Base-by-base conservation (phyloP, 1,140 invertebrate genomes). In the Cydia amplana region DNA sequence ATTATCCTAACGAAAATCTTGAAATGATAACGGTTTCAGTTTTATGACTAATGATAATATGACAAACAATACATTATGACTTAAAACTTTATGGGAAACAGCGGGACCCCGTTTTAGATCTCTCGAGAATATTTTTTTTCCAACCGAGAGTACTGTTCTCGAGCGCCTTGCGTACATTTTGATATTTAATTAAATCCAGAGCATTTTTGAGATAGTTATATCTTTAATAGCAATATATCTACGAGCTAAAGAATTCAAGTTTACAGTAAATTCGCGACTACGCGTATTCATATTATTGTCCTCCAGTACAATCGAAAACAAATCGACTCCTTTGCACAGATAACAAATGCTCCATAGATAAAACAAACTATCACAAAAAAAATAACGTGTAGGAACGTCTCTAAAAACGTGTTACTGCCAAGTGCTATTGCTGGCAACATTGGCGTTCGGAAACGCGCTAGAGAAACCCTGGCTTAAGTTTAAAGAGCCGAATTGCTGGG, bases 391-490 rank as follows among this genome's bases (percentile, higher is more conserved):
- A 65, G 20, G 64, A 67, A 36, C 64, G 28, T 67, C 14, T 67
- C 4, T 67, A 36, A 67, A n/a, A 55, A 49, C 63, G 32, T 18
- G 72, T 75, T 91, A 92, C 79, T 92, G 91, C 91, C 91, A 92
- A 60, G 89, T 88, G 14, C 85, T 78, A 76, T 89, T 92, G 74
- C 88, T 90, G 16, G 89, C 86, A 49, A 91, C 85, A 72, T 92
- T 92, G 36, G 80, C 80, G 73, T 92, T 92, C 9, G 81, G 87
- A 74, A 90, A 91, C 23, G 85, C 82, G 55, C 78, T 89, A 16
- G 88, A 85, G 65, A 92, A 92, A 80, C 74, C 83, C 76, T 92
- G 91, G 4, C 89, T 88, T 90, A 92, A 82, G 74, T 80, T 91
- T 25, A 92, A 77, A 72, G 83, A 80, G 1, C 84, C 85, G 36